These are phyloP conservation scores for Remorina albescens DNA, from an alignment of 2,797 vertebrate genomes.

Conservation along the genomic window DNA sequence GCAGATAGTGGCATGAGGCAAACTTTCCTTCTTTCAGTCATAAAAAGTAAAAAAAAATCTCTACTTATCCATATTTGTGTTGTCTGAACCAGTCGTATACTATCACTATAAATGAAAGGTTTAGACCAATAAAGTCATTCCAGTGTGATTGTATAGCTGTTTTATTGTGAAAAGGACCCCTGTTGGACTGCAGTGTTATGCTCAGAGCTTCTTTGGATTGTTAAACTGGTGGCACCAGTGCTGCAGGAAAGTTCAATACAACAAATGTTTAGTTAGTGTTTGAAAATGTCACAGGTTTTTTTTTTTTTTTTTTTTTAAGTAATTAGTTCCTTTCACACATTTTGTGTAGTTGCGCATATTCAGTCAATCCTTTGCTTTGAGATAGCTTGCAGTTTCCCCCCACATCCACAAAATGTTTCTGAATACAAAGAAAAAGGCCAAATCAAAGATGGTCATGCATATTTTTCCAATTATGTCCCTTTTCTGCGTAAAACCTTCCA, in stretches of 20 bases:
- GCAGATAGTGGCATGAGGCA: neutral
- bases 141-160: neutral
- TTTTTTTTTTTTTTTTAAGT: no score
- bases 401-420: neutral
- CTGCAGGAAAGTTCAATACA: neutral
- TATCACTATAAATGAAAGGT: constrained; percentile 6
- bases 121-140: constrained; percentile 19
- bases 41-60: constrained; percentile 6
- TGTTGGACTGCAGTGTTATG: constrained; percentile 13
- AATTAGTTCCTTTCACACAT: neutral
- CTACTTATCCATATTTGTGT: constrained; percentile 11
- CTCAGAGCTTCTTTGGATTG: constrained; percentile 29
- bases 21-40: neutral
- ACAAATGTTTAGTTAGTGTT: constrained; percentile 10
- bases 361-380: neutral
- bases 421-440: neutral
- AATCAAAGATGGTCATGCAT: constrained; percentile 9
- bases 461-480: neutral
- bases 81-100: neutral
- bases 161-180: constrained; percentile 28
- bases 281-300: constrained; percentile 11
- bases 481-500: constrained; percentile 15
- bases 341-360: neutral
- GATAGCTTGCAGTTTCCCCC: neutral
- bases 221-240: constrained; percentile 32